These are phyloP conservation scores for Chloroclysta siterata DNA, from an alignment of 2,888 invertebrate species.

Conservation along the genomic window DNA sequence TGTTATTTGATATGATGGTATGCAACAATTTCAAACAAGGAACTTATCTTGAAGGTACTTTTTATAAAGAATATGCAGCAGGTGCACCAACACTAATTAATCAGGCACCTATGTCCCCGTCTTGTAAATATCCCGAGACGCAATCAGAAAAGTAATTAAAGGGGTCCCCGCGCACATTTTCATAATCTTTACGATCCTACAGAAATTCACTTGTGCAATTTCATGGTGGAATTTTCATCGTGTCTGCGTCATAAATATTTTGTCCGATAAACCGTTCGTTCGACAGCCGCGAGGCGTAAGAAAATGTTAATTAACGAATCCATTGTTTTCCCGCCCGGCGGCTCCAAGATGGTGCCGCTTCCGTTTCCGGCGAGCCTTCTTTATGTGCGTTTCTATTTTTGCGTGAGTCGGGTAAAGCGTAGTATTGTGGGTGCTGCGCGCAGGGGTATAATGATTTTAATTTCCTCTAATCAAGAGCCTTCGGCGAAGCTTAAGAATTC, in stretches of 20 bases:
- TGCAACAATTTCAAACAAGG: constrained; percentile 9
- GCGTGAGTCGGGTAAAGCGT: constrained; percentile 70
- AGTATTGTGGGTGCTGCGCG: constrained; percentile 76
- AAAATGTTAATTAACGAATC: constrained; percentile 92
- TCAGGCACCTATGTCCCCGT: constrained; percentile 34
- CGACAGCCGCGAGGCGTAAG: constrained; percentile 87
- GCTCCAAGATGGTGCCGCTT: constrained; percentile 85
- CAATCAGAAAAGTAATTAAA: constrained; percentile 47
- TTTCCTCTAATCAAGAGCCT: constrained; percentile 85
- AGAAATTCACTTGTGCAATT: constrained; percentile 70
- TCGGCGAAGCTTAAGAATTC: constrained; percentile 84
- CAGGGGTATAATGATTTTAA: constrained; percentile 84
- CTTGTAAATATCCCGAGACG: constrained; percentile 32
- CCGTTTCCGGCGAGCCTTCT: constrained; percentile 83
- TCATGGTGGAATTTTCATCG: constrained; percentile 76
- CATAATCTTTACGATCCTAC: constrained; percentile 58
- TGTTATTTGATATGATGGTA: not conserved
- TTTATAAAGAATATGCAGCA: constrained; percentile 27
- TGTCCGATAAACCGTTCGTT: constrained; percentile 85
- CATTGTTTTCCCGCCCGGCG: constrained; percentile 89
- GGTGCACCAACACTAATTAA: constrained; percentile 48
- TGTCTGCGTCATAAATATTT: constrained; percentile 83
- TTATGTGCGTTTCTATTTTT: constrained; percentile 84
- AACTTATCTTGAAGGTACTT: not conserved
- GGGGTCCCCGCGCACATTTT: constrained; percentile 45